phyloP scores from a whole-genome alignment of 1,140 invertebrate species.

The Drosophila novamexicana region DNA sequence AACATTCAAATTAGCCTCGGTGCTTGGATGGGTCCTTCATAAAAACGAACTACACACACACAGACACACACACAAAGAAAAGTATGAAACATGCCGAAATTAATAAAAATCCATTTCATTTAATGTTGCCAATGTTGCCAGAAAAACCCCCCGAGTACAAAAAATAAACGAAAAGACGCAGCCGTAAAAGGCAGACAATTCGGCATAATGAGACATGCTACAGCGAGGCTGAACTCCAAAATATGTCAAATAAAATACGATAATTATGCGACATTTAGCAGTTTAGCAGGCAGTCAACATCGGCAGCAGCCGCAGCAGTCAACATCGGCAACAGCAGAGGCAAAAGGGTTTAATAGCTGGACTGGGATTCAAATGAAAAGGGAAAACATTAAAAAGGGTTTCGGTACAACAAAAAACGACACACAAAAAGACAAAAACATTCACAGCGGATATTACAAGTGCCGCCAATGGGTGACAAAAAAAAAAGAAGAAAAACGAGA shows the following conservation, averaged over 20 bases:
- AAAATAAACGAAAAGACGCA: slow-evolving; percentile 11
- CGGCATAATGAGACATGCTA: slow-evolving; percentile 68
- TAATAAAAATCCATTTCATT: slow-evolving; percentile 74
- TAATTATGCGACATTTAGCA: slow-evolving; percentile 82
- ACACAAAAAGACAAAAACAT: slow-evolving; percentile 46
- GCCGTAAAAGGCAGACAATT: slow-evolving; percentile 52
- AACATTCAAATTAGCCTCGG: slow-evolving; percentile 54
- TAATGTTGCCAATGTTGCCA: slow-evolving; percentile 63
- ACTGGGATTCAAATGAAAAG: slow-evolving; percentile 48
- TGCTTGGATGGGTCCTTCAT: neutral
- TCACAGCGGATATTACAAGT: slow-evolving; percentile 76
- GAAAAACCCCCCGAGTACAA: slow-evolving; percentile 15
- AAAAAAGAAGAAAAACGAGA: slow-evolving; percentile 31
- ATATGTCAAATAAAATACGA: slow-evolving; percentile 71
- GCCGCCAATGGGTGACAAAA: slow-evolving; percentile 71
- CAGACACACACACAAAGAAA: slow-evolving; percentile 21
- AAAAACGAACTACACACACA: slow-evolving; percentile 1
- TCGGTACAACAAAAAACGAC: slow-evolving; percentile 21
- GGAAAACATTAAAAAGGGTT: slow-evolving; percentile 69
- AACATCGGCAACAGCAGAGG: slow-evolving; percentile 19
- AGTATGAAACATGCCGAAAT: slow-evolving; percentile 61
- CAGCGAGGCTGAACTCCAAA: slow-evolving; percentile 24
- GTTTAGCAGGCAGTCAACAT: slow-evolving; percentile 69
- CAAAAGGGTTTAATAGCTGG: slow-evolving; percentile 65
- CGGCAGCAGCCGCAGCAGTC: slow-evolving; percentile 5